Evolutionary conservation across 2,113 vertebrate species (phyloP).

Genomic region (Hippolais icterina): DNA sequence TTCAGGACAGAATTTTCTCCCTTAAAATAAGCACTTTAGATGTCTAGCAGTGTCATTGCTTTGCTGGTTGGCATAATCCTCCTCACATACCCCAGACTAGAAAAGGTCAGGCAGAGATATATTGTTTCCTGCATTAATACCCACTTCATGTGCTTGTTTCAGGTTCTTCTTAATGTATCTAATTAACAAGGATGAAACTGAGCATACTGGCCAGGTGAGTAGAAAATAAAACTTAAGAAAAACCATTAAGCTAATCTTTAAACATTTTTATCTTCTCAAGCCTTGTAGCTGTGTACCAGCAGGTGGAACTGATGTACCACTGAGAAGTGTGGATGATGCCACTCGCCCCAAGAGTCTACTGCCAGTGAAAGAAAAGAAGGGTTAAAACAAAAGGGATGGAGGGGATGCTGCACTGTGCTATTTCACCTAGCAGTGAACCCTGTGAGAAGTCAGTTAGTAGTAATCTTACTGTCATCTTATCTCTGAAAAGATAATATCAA

Average conservation of each 20-base stretch:
- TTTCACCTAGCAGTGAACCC: neutral
- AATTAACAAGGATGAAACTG: constrained; percentile 99
- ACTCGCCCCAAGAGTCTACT: neutral
- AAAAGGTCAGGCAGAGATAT: neutral
- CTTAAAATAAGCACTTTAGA: neutral
- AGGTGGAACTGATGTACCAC: constrained; percentile 38
- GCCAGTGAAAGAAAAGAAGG: neutral
- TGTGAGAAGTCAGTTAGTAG: neutral
- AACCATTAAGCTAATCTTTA: neutral
- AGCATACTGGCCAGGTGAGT: constrained; percentile 94
- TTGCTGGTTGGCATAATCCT: neutral
- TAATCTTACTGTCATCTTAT: neutral
- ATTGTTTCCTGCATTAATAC: neutral
- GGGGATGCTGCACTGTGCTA: neutral
- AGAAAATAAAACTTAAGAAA: neutral
- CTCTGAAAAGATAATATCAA: neutral
- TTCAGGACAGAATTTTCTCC: neutral
- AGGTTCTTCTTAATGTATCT: constrained; percentile 99
- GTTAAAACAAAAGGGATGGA: neutral
- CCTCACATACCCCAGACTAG: neutral
- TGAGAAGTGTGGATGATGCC: neutral
- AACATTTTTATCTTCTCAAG: neutral
- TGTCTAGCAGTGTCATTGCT: neutral
- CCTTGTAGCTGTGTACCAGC: neutral
- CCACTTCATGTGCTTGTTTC: constrained; percentile 12